Evolutionary conservation across 1,140 invertebrate species (phyloP).

Genomic region (Polyergus mexicanus): DNA sequence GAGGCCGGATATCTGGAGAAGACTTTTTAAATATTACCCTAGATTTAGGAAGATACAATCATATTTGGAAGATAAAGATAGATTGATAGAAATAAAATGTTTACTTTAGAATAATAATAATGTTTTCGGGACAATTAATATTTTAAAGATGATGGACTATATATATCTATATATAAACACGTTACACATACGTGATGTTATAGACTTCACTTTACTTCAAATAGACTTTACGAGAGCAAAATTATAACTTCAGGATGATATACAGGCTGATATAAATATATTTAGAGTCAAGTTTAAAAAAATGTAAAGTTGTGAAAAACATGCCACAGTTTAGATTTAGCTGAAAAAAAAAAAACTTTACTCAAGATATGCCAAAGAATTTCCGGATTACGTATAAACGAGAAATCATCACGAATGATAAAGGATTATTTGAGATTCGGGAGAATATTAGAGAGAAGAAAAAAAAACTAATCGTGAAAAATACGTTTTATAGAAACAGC

Average conservation of each 20-base stretch:
- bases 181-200: not conserved
- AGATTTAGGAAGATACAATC: not conserved
- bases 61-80: not conserved
- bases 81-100: constrained; percentile 8
- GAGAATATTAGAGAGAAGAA: not conserved
- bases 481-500: not conserved
- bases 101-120: not conserved
- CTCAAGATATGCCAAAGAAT: not conserved
- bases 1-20: constrained; percentile 67
- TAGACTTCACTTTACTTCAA: not conserved
- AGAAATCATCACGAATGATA: not conserved
- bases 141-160: not conserved
- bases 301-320: not conserved
- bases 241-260: not conserved
- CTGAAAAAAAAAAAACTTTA: not conserved
- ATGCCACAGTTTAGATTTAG: not conserved
- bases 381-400: not conserved
- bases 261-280: not conserved
- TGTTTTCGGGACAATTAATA: not conserved
- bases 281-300: not conserved
- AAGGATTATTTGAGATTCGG: not conserved
- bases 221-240: not conserved
- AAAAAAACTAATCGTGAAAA: not conserved
- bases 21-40: not conserved
- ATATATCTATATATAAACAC: not conserved